Evolutionary conservation across 2,113 vertebrate genomes (phyloP).

Genomic region (Vanacampus margaritifer): DNA sequence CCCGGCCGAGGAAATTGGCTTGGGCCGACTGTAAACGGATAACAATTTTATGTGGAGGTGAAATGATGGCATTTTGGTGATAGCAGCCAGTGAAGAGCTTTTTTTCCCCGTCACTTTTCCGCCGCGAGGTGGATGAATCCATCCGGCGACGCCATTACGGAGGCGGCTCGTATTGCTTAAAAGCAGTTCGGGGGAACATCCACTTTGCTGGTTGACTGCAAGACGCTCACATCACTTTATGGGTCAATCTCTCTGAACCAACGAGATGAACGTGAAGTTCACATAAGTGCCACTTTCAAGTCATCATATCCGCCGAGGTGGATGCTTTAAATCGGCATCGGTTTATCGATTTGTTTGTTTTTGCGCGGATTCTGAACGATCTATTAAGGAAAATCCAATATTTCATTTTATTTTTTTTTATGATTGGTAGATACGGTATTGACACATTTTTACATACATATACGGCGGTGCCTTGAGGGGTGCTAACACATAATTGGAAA

Average conservation of each 20-base stretch:
- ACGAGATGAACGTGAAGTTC: neutral
- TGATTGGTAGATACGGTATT: neutral
- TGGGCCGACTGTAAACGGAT: constrained; percentile 28
- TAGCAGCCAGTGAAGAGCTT: constrained; percentile 23
- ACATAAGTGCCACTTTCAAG: neutral
- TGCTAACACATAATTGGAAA: too few species aligned
- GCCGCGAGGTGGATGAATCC: constrained; percentile 35
- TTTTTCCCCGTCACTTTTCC: constrained; percentile 24
- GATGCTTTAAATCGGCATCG: neutral
- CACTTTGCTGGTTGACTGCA: constrained; percentile 6
- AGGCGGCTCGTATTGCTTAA: constrained; percentile 36
- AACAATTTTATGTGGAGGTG: constrained; percentile 30
- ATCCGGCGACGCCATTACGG: constrained; percentile 33
- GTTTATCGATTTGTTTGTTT: neutral
- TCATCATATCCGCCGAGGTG: neutral
- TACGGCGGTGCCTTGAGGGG: too few species aligned
- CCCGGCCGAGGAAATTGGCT: neutral
- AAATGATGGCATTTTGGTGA: constrained; percentile 34
- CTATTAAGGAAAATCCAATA: neutral
- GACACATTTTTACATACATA: too few species aligned
- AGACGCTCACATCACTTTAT: constrained; percentile 10
- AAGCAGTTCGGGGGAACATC: constrained; percentile 34
- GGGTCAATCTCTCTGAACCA: neutral
- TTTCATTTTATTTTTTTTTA: neutral
- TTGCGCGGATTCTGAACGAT: neutral